Evolutionary conservation across 2,888 invertebrate species (phyloP).

Genomic region (Balanococcus diminutus): DNA sequence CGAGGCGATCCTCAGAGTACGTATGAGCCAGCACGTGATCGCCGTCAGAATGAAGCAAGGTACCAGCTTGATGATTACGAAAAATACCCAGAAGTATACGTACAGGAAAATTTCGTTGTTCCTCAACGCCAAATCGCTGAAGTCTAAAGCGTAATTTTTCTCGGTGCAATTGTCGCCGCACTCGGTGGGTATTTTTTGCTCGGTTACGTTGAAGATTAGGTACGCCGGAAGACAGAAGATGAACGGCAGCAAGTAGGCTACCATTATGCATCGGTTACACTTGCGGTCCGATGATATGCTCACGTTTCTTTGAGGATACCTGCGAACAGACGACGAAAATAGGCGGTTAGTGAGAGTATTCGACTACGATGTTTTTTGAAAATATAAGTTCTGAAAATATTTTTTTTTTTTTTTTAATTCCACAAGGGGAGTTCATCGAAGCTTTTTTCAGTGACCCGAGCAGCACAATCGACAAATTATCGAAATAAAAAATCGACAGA

Average conservation of each 20-base stretch:
- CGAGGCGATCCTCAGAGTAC: conserved; percentile 76
- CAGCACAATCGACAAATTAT: no score
- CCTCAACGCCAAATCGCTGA: conserved; percentile 62
- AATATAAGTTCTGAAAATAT: no score
- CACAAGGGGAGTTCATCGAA: no score
- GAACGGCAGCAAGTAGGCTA: conserved; percentile 78
- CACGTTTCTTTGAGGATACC: conserved; percentile 78
- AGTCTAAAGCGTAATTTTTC: conserved; percentile 67
- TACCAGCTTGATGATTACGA: conserved; percentile 76
- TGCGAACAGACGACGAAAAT: conserved; percentile 61
- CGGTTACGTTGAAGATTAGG: conserved; percentile 70
- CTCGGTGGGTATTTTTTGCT: no score
- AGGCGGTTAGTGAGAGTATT: no score
- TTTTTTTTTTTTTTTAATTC: no score
- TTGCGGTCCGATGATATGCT: conserved; percentile 77
- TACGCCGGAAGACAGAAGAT: conserved; percentile 84
- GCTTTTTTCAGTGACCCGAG: no score
- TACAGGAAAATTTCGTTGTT: conserved; percentile 62
- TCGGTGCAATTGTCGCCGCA: conserved; percentile 66
- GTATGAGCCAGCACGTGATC: conserved; percentile 73
- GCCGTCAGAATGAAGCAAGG: conserved; percentile 80
- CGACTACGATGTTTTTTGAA: no score
- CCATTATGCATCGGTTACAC: conserved; percentile 76
- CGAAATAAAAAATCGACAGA: no score
- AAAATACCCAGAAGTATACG: conserved; percentile 80